A percentile compares a stretch with the other conserved stretches of the same genome.
These are phyloP conservation scores for Teleiodes luculella DNA, from an alignment of 2,888 invertebrate genomes.

Conservation along the genomic window DNA sequence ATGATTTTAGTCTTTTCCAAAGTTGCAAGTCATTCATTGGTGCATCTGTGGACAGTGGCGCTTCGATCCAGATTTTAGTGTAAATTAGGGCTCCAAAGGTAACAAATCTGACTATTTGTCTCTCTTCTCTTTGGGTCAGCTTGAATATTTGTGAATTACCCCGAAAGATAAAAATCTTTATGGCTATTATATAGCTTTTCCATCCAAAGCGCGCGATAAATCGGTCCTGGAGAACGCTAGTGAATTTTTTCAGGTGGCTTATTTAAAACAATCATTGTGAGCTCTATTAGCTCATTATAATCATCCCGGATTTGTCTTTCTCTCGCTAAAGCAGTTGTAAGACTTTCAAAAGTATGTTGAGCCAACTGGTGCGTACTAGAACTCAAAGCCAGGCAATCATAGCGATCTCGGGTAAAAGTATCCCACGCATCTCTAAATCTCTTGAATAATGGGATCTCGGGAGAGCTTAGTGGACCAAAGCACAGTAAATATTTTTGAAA, in stretches of 20 bases:
- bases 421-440: constrained; percentile 14
- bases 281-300: constrained; percentile 16
- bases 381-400: too few species aligned
- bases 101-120: constrained; percentile 14
- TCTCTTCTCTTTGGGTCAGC: constrained; percentile 16
- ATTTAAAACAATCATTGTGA: constrained; percentile 16
- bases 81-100: constrained; percentile 16
- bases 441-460: constrained; percentile 17
- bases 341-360: too few species aligned
- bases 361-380: too few species aligned
- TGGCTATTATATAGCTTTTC: constrained; percentile 17
- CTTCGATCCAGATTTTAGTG: constrained; percentile 19
- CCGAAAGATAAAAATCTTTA: constrained; percentile 17
- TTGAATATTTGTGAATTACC: constrained; percentile 20
- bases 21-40: constrained; percentile 18
- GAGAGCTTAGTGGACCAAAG: constrained; percentile 18
- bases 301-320: too few species aligned
- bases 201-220: constrained; percentile 20
- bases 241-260: constrained; percentile 15
- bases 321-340: too few species aligned
- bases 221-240: constrained; percentile 17
- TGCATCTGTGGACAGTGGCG: constrained; percentile 13
- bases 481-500: constrained; percentile 15
- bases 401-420: too few species aligned
- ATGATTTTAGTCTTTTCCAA: not conserved